Evolutionary conservation across 2,797 vertebrate species (phyloP), one percentile per base, ranked within the genome.

Genomic region (Argyrosomus regius): DNA sequence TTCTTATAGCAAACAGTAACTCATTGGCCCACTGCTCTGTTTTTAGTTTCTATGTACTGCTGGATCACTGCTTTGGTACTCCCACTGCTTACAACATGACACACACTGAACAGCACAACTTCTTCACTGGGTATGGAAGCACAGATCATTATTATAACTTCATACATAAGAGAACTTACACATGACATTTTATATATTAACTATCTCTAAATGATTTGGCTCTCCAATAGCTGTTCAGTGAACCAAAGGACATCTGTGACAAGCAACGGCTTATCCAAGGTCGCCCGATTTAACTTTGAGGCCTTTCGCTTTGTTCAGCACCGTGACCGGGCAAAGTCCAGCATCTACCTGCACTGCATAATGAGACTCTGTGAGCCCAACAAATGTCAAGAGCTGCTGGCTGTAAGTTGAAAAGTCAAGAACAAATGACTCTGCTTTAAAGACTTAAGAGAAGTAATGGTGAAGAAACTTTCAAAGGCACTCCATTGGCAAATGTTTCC

Each of bases 21-120:
- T 79, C 4, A 56, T 6, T 82, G 45, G 6, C 5, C 16, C 2
- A 18, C 24, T 82, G 24, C 67, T 31, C 24, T 72, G 28, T 72
- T 89, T 86, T 71, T 59, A 97, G 96, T 77, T 97, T 96, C 78
- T 2, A 95, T 68, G 41, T 96, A 4, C 75, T 96, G 45, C 85
- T 96, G 84, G 95, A 96, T 90, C 92, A 94, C 63, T 97, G 96
- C 80, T 96, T 95, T 72, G 93, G 86, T 17, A 96, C 96, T 20
- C 93, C 96, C 0, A 87, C 86, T 0, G 60, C 92, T 14, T 94
- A 93, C 83, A 95, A 92, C 67, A n/a, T 77, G 35, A 79, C 86
- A 0, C 67, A 78, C 50, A 87, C 0, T 8, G 86, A 92, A 10
- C 66, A 87, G 79, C 77, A 95, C 67, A 81, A 86, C 85, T 95